These are phyloP conservation scores for Panopea generosa DNA, from an alignment of 2,888 invertebrate species.

Conservation along the genomic window DNA sequence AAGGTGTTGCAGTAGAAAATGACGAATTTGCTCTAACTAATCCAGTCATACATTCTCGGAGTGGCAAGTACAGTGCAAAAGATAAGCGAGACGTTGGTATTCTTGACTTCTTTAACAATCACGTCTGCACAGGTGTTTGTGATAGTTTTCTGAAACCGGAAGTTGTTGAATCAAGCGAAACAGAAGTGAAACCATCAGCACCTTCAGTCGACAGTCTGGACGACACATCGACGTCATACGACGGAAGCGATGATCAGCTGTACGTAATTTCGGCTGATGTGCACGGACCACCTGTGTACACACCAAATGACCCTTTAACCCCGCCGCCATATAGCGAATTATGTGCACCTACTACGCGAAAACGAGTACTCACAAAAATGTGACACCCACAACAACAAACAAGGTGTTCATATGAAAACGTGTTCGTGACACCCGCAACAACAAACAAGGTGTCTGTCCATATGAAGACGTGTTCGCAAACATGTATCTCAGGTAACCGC, in stretches of 20 bases:
- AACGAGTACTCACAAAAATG: no score
- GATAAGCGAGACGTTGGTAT: conserved; percentile 47
- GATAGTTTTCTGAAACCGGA: conserved; percentile 38
- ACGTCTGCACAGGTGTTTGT: conserved; percentile 49
- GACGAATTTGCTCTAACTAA: conserved; percentile 42
- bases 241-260: no score
- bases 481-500: no score
- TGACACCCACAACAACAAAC: no score
- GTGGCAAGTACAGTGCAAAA: conserved; percentile 27
- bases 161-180: background rate
- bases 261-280: conserved; percentile 1
- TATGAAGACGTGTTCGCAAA: no score
- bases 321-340: conserved; percentile 25
- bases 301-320: conserved; percentile 10
- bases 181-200: conserved; percentile 4
- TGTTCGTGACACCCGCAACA: no score
- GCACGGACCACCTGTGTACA: conserved; percentile 21
- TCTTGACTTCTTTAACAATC: conserved; percentile 45
- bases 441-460: no score
- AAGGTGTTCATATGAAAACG: no score
- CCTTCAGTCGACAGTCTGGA: background rate
- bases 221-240: conserved; percentile 9
- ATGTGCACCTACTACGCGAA: no score
- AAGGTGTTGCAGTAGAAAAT: conserved; percentile 43
- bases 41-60: conserved; percentile 48